Evolutionary conservation across 2,113 vertebrate species (phyloP).

Genomic region (Polypterus bichir): DNA sequence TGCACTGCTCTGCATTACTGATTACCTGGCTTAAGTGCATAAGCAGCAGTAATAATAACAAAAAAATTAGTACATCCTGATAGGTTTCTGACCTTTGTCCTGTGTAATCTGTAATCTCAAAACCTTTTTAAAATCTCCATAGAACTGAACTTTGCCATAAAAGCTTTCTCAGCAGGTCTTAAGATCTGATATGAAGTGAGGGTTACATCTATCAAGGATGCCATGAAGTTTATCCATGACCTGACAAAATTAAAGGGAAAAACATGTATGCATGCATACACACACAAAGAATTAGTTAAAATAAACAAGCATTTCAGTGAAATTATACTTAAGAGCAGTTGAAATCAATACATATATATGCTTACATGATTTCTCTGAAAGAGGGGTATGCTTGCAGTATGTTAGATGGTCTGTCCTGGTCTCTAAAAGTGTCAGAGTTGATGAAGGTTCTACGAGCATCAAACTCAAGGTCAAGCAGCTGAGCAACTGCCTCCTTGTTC

Average conservation of each 20-base stretch:
- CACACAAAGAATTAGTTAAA: neutral
- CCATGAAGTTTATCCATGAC: slow-evolving; percentile 9
- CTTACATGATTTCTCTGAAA: slow-evolving; percentile 26
- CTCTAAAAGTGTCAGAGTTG: slow-evolving; percentile 12
- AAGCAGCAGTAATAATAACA: no score
- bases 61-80: neutral
- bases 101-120: slow-evolving; percentile 14
- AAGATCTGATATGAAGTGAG: slow-evolving; percentile 5
- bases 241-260: neutral
- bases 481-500: slow-evolving; percentile 23
- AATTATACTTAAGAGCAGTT: no score
- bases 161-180: slow-evolving; percentile 7
- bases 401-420: slow-evolving; percentile 24
- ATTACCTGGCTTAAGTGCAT: no score
- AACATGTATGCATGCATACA: neutral
- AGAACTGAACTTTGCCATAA: slow-evolving; percentile 9
- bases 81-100: slow-evolving; percentile 14
- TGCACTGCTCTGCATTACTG: no score
- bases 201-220: slow-evolving; percentile 5
- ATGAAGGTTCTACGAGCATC: slow-evolving; percentile 20
- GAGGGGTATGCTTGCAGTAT: slow-evolving; percentile 23
- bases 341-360: slow-evolving; percentile 4
- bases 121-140: slow-evolving; percentile 24
- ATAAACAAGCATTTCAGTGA: no score
- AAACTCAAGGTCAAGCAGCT: slow-evolving; percentile 23